Percentiles rank a stretch among this genome's conserved stretches.
phyloP scores from a whole-genome alignment of 2,113 vertebrate genomes.

The Oenanthe melanoleuca region DNA sequence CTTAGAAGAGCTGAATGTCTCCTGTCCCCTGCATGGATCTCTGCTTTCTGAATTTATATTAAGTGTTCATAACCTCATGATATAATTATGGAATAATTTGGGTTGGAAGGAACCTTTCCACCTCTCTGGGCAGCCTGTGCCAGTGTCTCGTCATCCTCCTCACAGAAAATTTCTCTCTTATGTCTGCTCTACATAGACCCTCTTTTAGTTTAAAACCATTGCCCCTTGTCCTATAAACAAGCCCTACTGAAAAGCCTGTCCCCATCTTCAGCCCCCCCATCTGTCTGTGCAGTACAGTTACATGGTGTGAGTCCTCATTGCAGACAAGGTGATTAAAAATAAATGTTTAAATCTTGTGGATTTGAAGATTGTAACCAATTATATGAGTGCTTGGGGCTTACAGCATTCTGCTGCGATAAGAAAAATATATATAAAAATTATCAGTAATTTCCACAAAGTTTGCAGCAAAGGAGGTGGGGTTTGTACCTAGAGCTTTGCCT shows the following conservation, averaged over 20 bases:
- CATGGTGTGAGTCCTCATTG: background rate
- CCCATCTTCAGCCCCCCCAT: background rate
- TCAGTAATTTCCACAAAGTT: background rate
- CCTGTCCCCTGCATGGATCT: background rate
- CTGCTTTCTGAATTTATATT: background rate
- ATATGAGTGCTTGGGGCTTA: background rate
- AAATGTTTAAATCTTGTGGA: background rate
- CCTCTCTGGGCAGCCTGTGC: background rate
- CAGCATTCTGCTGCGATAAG: background rate
- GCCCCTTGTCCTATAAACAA: background rate
- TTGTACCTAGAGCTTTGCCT: background rate
- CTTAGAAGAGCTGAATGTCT: background rate
- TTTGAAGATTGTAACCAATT: background rate
- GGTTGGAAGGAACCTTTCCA: background rate
- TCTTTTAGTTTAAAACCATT: background rate
- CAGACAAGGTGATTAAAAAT: background rate
- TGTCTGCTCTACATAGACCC: background rate
- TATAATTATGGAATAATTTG: background rate
- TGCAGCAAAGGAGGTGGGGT: background rate
- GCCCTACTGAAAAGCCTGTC: background rate
- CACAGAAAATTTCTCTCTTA: background rate
- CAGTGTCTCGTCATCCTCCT: background rate
- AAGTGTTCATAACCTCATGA: background rate
- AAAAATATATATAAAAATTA: background rate
- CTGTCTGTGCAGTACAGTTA: background rate